Percentiles rank a stretch among this genome's conserved stretches.
Conservation (phyloP, 2,888 invertebrate genomes). For the Drosophila anceps region DNA sequence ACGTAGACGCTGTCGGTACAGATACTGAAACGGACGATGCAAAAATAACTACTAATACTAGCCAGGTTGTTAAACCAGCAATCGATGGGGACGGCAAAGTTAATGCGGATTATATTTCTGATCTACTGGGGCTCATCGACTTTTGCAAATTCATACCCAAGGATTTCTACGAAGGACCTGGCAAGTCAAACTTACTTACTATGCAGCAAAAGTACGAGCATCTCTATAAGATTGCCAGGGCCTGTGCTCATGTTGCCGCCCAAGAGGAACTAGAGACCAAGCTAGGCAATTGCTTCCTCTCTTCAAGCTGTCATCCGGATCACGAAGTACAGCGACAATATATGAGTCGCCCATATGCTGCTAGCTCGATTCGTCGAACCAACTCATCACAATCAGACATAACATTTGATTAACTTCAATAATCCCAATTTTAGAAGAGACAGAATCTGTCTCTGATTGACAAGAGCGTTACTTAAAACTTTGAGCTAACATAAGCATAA, state of each 20-base stretch:
- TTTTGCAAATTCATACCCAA: constrained; percentile 41
- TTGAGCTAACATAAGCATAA: too few species aligned
- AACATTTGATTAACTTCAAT: not conserved
- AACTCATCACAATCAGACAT: not conserved
- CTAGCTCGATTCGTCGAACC: not conserved
- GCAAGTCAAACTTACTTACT: constrained; percentile 28
- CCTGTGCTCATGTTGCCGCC: not conserved
- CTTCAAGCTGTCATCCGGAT: not conserved
- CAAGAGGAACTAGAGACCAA: constrained; percentile 6
- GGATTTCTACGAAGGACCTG: constrained; percentile 43
- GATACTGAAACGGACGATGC: constrained; percentile 1
- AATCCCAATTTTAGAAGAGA: not conserved
- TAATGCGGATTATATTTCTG: not conserved
- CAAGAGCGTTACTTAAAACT: too few species aligned
- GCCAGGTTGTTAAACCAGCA: not conserved
- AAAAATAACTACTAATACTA: not conserved
- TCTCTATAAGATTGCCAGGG: constrained; percentile 31
- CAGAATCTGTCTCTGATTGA: not conserved
- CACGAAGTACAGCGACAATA: not conserved
- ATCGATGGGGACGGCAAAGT: not conserved
- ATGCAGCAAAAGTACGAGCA: constrained; percentile 39
- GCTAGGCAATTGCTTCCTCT: not conserved
- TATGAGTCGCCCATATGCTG: not conserved
- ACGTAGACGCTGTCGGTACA: not conserved
- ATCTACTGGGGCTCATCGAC: constrained; percentile 2